Base-by-base conservation (phyloP, 2,888 invertebrate genomes). In the Pollenia labialis region DNA sequence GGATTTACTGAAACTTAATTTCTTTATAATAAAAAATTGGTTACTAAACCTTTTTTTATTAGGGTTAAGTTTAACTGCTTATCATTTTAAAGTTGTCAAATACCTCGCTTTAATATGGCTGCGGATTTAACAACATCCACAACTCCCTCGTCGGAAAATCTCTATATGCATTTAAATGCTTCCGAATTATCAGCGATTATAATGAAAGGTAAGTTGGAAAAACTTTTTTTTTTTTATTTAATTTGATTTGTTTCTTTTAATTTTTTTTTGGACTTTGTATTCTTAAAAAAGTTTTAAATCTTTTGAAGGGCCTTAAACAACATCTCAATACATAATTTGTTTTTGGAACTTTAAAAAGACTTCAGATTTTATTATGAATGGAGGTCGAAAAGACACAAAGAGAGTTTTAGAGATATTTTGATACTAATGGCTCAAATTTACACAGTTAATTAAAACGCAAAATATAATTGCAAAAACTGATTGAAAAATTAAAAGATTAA, bases 161-260 rank as follows among this genome's bases (percentile, higher is more conserved):
- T 92, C 46, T 92, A 90, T 79, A 92, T 92, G 92, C 93, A 92
- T 85, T 88, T 92, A 79, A 93, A 92, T 89, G 90, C 92, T 88
- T 91, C 93, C 74, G 92, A 93, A 81, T 86, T 93, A 71, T 90
- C 92, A 75, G 93, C 93, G 44, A 93, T 93, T 87, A 92, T 90
- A 71, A 93, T 92, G 91, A 92, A 92, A 93, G 92, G 92, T 92
- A 88, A 89, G 89, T 85, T 68, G 11, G 0, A 14, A n/a, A 50
- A 60, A n/a, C 11, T 64, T 64, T 14, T 16, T 50, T 60, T 50
- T 32, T 23, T 56, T 46, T 44, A 23, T 42, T 16, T 40, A 46
- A 32, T 44, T 12, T 11, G 12, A 32, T 12, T 32, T 32, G 11
- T 11, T 56, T 4, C 9, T 56, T 44, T 44, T 2, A n/a, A 23